Conservation (phyloP, 2,888 invertebrate species). For the Volucella zonaria region DNA sequence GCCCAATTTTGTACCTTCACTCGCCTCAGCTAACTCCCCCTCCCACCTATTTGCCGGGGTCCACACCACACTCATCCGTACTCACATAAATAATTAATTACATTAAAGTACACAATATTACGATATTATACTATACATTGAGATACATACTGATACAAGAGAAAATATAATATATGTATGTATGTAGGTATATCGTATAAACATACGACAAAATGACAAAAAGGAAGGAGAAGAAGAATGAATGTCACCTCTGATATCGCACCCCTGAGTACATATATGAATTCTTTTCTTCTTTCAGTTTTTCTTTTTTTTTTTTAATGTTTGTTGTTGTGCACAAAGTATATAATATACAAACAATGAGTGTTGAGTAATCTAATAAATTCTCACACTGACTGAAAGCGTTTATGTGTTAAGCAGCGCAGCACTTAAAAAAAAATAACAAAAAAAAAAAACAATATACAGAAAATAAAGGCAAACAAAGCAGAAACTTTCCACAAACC, state of each 20-base stretch:
- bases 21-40: constrained; percentile 2
- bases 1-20: constrained; percentile 33
- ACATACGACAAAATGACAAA: constrained; percentile 21
- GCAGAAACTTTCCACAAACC: constrained; percentile 67
- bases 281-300: constrained; percentile 53
- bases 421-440: constrained; percentile 51
- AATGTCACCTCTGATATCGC: constrained; percentile 74
- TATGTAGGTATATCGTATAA: constrained; percentile 13
- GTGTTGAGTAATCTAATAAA: constrained; percentile 72
- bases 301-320: constrained; percentile 27
- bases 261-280: constrained; percentile 60
- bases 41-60: too few species aligned
- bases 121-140: constrained; percentile 54
- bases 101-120: constrained; percentile 71
- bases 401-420: constrained; percentile 65
- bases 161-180: constrained; percentile 35
- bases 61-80: constrained; percentile 37
- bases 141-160: constrained; percentile 43
- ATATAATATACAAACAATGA: constrained; percentile 70
- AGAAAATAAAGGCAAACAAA: constrained; percentile 58
- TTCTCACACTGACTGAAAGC: constrained; percentile 67
- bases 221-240: constrained; percentile 56
- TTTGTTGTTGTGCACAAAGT: constrained; percentile 53
- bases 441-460: background rate
- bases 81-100: constrained; percentile 72